Evolutionary conservation across 1,140 invertebrate genomes (phyloP).

Genomic region (Homalodisca vitripennis): DNA sequence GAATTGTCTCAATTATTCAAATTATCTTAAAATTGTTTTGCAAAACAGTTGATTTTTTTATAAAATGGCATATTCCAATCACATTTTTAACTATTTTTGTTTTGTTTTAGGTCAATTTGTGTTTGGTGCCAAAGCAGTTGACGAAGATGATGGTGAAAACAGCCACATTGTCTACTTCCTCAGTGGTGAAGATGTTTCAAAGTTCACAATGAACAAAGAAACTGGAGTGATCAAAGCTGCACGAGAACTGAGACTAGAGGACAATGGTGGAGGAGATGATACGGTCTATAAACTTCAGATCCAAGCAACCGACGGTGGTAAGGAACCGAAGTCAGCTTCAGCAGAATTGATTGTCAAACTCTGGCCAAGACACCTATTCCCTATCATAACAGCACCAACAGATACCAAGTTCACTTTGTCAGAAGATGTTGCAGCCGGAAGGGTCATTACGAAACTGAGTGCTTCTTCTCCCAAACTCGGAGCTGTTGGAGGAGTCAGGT

Average conservation of each 20-base stretch:
- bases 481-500: conserved; percentile 65
- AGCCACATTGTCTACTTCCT: conserved; percentile 76
- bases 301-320: conserved; percentile 68
- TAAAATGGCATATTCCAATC: not conserved
- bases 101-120: conserved; percentile 66
- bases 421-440: conserved; percentile 75
- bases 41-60: too few relatives aligned
- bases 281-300: conserved; percentile 71
- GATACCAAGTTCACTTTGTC: conserved; percentile 70
- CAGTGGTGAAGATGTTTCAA: conserved; percentile 70
- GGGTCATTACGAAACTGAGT: conserved; percentile 66
- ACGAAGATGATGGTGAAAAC: conserved; percentile 77
- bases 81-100: conserved; percentile 25
- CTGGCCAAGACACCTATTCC: conserved; percentile 70
- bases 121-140: conserved; percentile 80
- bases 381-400: conserved; percentile 65
- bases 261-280: conserved; percentile 45
- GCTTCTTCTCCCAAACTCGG: conserved; percentile 74
- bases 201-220: conserved; percentile 72
- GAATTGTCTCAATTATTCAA: too few relatives aligned
- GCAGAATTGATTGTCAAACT: conserved; percentile 68
- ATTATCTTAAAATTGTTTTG: too few relatives aligned
- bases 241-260: conserved; percentile 47
- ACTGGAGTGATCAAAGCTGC: conserved; percentile 81
- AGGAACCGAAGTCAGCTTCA: conserved; percentile 58